A percentile compares a stretch with the other conserved stretches of the same genome.
These are phyloP conservation scores for Poecilobothrus nobilitatus DNA, from an alignment of 2,888 invertebrate species.

Conservation along the genomic window DNA sequence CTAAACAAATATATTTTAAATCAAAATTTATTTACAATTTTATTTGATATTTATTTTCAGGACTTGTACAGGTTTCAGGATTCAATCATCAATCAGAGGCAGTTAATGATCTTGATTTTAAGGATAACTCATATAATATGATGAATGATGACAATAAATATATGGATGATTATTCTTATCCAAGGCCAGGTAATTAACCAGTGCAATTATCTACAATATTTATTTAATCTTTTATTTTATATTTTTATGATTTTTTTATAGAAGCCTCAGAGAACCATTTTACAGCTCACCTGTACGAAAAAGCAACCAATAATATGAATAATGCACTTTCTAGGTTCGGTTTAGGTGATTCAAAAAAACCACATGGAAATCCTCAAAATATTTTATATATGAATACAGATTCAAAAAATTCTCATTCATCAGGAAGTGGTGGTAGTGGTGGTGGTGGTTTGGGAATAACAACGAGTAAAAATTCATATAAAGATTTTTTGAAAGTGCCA, in stretches of 20 bases:
- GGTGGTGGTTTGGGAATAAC: slow-evolving; percentile 29
- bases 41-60: slow-evolving; percentile 25
- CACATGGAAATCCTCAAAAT: slow-evolving; percentile 47
- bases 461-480: slow-evolving; percentile 56
- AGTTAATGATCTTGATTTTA: slow-evolving; percentile 66
- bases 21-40: too few relatives aligned
- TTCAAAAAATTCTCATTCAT: neutral
- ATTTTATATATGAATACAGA: neutral
- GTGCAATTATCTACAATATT: too few relatives aligned
- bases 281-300: slow-evolving; percentile 31
- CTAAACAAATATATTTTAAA: too few relatives aligned
- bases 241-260: slow-evolving; percentile 26
- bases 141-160: slow-evolving; percentile 39
- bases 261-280: slow-evolving; percentile 40
- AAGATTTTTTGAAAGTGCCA: slow-evolving; percentile 80
- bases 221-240: neutral
- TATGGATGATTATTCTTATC: slow-evolving; percentile 32
- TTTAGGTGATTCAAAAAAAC: slow-evolving; percentile 54
- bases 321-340: slow-evolving; percentile 46
- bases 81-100: slow-evolving; percentile 40
- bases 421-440: slow-evolving; percentile 17
- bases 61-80: slow-evolving; percentile 38
- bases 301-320: slow-evolving; percentile 26
- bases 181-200: slow-evolving; percentile 31
- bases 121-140: slow-evolving; percentile 54